Evolutionary conservation across 2,888 invertebrate species (phyloP).

Genomic region (Coelinius sp.): DNA sequence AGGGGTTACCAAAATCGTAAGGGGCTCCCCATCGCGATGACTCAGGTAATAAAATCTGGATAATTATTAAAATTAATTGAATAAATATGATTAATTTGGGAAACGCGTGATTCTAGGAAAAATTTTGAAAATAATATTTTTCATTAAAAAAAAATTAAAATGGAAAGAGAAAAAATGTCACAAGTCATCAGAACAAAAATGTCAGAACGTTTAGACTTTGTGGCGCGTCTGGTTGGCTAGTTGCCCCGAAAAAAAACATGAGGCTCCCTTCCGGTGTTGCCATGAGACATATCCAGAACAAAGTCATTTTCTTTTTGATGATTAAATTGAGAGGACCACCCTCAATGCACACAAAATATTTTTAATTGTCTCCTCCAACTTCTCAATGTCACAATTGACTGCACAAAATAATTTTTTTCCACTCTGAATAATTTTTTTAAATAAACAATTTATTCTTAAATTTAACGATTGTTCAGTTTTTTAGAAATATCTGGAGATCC

Average conservation of each 20-base stretch:
- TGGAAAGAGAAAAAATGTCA: not conserved
- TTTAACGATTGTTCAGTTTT: too few species aligned
- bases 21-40: conserved; percentile 65
- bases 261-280: conserved; percentile 28
- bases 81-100: not conserved
- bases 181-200: conserved; percentile 21
- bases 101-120: too few species aligned
- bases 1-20: conserved; percentile 67
- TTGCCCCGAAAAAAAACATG: not conserved
- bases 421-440: too few species aligned
- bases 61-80: conserved; percentile 34
- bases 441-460: not conserved
- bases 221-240: not conserved
- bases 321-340: conserved; percentile 19
- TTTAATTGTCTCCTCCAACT: too few species aligned
- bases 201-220: conserved; percentile 21
- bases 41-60: conserved; percentile 68
- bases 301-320: conserved; percentile 23
- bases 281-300: conserved; percentile 20
- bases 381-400: too few species aligned
- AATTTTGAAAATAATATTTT: not conserved
- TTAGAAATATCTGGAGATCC: too few species aligned
- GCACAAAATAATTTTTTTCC: too few species aligned
- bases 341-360: conserved; percentile 22
- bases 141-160: not conserved